Conservation (phyloP, 2,888 invertebrate species). For the Microdon myrmicae region DNA sequence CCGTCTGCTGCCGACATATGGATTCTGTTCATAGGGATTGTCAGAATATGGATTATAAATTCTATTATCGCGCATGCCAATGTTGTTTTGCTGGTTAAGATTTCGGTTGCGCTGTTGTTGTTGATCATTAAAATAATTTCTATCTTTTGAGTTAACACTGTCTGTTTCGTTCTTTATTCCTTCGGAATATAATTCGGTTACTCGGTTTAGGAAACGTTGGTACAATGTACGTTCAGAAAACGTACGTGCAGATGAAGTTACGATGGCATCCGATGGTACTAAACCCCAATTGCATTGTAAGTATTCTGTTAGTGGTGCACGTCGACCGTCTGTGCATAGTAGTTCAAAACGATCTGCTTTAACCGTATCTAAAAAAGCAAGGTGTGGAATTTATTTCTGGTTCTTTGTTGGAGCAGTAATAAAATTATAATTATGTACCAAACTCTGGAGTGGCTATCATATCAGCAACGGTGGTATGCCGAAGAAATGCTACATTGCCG, state of each 20-base stretch:
- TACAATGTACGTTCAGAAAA: slow-evolving; percentile 67
- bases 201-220: slow-evolving; percentile 74
- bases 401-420: too few relatives aligned
- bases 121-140: slow-evolving; percentile 56
- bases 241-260: slow-evolving; percentile 82
- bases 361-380: slow-evolving; percentile 68
- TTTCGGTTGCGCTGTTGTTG: slow-evolving; percentile 36
- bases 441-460: slow-evolving; percentile 73
- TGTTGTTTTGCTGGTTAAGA: slow-evolving; percentile 42
- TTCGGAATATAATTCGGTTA: slow-evolving; percentile 70
- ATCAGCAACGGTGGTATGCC: slow-evolving; percentile 83
- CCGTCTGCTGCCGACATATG: slow-evolving; percentile 53
- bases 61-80: slow-evolving; percentile 48
- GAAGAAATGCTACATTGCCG: slow-evolving; percentile 92
- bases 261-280: slow-evolving; percentile 84
- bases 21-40: slow-evolving; percentile 54
- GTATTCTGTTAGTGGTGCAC: slow-evolving; percentile 76
- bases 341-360: slow-evolving; percentile 80
- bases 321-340: slow-evolving; percentile 82
- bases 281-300: slow-evolving; percentile 85
- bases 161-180: slow-evolving; percentile 54
- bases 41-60: slow-evolving; percentile 40
- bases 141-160: slow-evolving; percentile 49
- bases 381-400: not conserved
- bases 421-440: slow-evolving; percentile 63